Evolutionary conservation across 2,113 vertebrate genomes (phyloP).

Genomic region (Actenoides lindsayi): DNA sequence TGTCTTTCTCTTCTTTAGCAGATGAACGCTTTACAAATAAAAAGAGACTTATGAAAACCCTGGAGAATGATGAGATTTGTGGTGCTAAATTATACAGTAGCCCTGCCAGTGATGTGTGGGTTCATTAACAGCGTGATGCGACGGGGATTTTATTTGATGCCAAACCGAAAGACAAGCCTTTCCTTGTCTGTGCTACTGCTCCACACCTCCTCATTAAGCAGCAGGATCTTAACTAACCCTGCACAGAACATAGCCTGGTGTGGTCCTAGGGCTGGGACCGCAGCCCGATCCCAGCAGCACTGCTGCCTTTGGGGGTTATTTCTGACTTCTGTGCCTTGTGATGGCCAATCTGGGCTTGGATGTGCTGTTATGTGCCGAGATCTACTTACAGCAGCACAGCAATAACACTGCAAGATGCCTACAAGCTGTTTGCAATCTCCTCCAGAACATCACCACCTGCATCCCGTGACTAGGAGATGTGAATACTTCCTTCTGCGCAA

Average conservation of each 20-base stretch:
- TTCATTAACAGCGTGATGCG: neutral
- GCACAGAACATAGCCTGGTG: accelerated
- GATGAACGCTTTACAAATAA: neutral
- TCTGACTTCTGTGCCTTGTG: neutral
- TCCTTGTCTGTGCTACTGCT: neutral
- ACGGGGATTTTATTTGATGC: neutral
- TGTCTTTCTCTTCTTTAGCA: neutral
- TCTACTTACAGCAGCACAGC: neutral
- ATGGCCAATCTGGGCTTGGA: neutral
- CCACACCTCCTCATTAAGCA: neutral
- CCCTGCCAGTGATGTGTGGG: neutral
- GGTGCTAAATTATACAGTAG: neutral
- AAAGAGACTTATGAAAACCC: conserved; percentile 3
- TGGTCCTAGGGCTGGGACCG: neutral
- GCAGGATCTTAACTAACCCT: neutral
- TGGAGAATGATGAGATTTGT: neutral
- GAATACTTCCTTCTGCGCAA: neutral
- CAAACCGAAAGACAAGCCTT: neutral
- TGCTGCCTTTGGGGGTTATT: neutral
- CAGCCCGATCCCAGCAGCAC: neutral
- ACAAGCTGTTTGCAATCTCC: neutral
- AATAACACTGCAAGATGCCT: neutral
- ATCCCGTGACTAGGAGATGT: neutral
- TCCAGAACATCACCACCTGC: conserved; percentile 8
- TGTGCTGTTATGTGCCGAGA: neutral